Conservation (phyloP, 2,113 vertebrate genomes). For the Cochlearius cochlearius region DNA sequence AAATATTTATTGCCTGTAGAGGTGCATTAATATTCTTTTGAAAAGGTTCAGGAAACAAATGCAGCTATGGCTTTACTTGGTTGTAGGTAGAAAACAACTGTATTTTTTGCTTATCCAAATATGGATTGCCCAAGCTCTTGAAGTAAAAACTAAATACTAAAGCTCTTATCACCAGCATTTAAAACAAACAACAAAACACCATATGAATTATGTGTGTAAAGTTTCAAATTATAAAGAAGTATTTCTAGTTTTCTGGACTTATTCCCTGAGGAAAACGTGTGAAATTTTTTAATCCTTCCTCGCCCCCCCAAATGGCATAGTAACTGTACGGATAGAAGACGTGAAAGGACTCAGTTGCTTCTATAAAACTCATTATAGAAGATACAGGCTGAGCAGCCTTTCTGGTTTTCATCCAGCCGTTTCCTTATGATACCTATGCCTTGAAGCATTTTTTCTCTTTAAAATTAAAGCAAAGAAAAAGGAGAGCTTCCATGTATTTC, state of each 20-base stretch:
- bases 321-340: not conserved
- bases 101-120: not conserved
- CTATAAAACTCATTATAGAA: not conserved
- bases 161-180: not conserved
- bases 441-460: not conserved
- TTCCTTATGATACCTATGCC: not conserved
- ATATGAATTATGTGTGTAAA: not conserved
- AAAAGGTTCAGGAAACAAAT: not conserved
- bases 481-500: not conserved
- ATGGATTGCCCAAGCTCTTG: not conserved
- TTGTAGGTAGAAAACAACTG: not conserved
- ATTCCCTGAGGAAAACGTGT: not conserved
- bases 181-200: not conserved
- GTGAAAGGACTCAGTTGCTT: not conserved
- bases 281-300: not conserved
- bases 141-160: not conserved
- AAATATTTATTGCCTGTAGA: not conserved
- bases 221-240: not conserved
- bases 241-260: not conserved
- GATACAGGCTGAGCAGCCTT: not conserved
- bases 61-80: not conserved
- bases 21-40: not conserved
- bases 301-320: not conserved
- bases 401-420: not conserved
- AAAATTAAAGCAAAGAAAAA: slow-evolving; percentile 13